These are phyloP conservation scores for Dromius quadrimaculatus DNA, from an alignment of 2,888 invertebrate species.

Conservation along the genomic window DNA sequence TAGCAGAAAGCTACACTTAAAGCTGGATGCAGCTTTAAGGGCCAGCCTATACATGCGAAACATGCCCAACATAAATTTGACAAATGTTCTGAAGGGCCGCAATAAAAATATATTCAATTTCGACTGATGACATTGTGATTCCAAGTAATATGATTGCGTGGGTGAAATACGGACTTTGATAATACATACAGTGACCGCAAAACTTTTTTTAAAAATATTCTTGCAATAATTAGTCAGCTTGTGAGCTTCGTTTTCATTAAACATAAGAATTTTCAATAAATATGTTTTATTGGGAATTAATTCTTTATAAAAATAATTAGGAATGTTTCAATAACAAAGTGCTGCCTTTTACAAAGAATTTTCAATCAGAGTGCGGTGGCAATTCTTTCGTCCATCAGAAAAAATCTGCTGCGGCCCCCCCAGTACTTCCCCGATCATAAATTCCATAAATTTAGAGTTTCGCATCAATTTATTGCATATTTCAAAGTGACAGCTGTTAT, in stretches of 20 bases:
- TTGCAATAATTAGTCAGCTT: background rate
- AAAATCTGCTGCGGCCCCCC: no score
- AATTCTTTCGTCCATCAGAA: no score
- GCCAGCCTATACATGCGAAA: constrained; percentile 22
- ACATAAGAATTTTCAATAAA: no score
- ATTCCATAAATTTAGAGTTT: no score
- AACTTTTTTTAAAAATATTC: constrained; percentile 36
- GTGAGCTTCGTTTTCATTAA: background rate
- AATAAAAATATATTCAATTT: constrained; percentile 53
- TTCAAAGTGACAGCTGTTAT: no score
- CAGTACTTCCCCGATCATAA: no score
- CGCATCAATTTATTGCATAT: no score
- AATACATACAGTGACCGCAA: constrained; percentile 21
- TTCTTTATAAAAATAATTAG: no score
- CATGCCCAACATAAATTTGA: constrained; percentile 45
- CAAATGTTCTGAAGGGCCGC: constrained; percentile 44
- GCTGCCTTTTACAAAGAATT: no score
- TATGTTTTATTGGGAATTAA: no score
- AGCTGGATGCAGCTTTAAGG: background rate
- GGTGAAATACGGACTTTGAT: constrained; percentile 19
- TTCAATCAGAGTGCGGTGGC: no score
- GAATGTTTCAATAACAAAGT: no score
- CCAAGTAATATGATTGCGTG: constrained; percentile 37
- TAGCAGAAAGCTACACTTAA: constrained; percentile 21
- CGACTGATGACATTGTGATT: constrained; percentile 52